Evolutionary conservation across 2,797 vertebrate genomes (phyloP).

Genomic region (Halcyon smyrnensis): DNA sequence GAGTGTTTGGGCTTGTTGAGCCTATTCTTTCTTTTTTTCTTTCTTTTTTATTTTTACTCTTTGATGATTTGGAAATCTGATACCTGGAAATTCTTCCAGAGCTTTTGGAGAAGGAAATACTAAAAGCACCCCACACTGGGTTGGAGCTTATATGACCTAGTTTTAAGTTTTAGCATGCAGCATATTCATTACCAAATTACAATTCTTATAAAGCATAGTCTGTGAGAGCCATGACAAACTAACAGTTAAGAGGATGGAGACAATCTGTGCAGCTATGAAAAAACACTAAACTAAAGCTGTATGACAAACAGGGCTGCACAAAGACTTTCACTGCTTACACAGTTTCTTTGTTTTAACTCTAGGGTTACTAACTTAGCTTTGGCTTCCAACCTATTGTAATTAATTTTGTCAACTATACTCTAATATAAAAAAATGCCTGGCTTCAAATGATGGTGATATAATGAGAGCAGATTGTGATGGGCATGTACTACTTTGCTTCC

Average conservation of each 20-base stretch:
- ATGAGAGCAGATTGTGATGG: not conserved
- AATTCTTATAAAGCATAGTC: not conserved
- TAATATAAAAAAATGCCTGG: not conserved
- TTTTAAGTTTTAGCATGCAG: not conserved
- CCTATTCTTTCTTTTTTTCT: not conserved
- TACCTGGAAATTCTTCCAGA: not conserved
- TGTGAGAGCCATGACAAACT: not conserved
- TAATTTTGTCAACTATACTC: not conserved
- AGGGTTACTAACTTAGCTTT: not conserved
- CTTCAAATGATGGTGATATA: not conserved
- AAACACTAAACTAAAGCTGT: not conserved
- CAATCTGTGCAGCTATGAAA: not conserved
- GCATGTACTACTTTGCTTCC: conserved; percentile 3
- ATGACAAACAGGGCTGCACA: not conserved
- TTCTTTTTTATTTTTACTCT: not conserved
- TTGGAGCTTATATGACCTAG: not conserved
- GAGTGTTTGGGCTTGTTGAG: not conserved
- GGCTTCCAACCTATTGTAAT: not conserved
- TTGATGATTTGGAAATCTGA: not conserved
- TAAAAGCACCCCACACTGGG: not conserved
- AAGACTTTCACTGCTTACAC: not conserved
- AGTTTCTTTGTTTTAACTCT: not conserved
- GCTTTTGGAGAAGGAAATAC: not conserved
- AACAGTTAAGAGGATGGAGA: not conserved
- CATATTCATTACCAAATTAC: not conserved